phyloP scores from a whole-genome alignment of 2,113 vertebrate genomes.

The Panurus biarmicus region DNA sequence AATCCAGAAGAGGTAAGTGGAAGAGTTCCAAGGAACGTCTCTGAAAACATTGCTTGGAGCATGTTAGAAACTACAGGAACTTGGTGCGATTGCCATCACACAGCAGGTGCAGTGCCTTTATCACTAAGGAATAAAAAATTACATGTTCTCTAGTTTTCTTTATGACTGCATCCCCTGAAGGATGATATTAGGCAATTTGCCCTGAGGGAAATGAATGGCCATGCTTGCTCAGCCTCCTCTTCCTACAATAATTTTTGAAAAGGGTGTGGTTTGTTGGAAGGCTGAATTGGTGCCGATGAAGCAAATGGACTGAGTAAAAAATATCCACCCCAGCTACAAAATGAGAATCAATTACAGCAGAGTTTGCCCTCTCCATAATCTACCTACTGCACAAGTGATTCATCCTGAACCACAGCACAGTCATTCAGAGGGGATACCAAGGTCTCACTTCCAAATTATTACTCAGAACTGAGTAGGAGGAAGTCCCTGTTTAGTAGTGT shows the following conservation, averaged over 20 bases:
- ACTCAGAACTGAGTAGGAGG: constrained; percentile 69
- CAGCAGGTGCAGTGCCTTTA: neutral
- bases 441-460: constrained; percentile 62
- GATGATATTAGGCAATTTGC: neutral
- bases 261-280: constrained; percentile 17
- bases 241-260: constrained; percentile 27
- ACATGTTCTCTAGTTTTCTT: neutral
- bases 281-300: constrained; percentile 37
- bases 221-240: neutral
- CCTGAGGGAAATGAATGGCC: neutral
- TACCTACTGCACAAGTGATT: constrained; percentile 49
- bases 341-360: neutral
- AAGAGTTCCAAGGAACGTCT: neutral
- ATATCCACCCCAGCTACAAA: constrained; percentile 29
- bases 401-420: constrained; percentile 45
- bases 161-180: neutral
- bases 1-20: neutral
- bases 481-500: constrained; percentile 61
- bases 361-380: neutral
- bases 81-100: neutral
- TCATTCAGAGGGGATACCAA: constrained; percentile 64
- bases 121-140: neutral
- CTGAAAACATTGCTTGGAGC: neutral
- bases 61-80: neutral
- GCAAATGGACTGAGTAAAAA: constrained; percentile 40